A percentile compares a stretch with the other conserved stretches of the same genome.
phyloP scores from a whole-genome alignment of 2,888 invertebrate species.

The Tricholauxania praeusta region DNA sequence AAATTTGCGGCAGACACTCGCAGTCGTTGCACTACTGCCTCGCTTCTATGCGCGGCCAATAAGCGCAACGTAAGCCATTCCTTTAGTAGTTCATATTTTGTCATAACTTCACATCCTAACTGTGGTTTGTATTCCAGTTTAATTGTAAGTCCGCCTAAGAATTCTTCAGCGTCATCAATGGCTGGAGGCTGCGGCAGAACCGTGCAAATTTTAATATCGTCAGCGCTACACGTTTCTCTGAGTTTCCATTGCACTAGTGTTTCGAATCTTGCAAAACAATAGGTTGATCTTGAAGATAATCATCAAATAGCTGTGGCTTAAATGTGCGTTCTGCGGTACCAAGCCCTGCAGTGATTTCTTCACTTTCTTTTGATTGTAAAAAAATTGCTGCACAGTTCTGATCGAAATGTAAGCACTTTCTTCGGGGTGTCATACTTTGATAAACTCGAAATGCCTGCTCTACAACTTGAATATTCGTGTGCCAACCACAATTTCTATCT shows the following conservation, averaged over 20 bases:
- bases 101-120: conserved; percentile 62
- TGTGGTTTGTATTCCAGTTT: conserved; percentile 61
- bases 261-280: neutral
- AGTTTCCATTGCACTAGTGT: conserved; percentile 54
- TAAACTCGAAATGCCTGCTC: conserved; percentile 47
- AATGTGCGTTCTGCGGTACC: conserved; percentile 35
- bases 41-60: conserved; percentile 32
- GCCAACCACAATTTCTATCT: conserved; percentile 57
- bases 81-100: conserved; percentile 57
- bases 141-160: conserved; percentile 50
- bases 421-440: conserved; percentile 27
- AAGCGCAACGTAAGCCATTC: conserved; percentile 60
- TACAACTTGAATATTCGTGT: conserved; percentile 54
- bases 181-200: conserved; percentile 48
- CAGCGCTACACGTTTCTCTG: conserved; percentile 5
- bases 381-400: too few species aligned
- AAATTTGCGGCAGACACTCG: conserved; percentile 53
- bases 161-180: conserved; percentile 33
- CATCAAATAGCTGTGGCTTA: conserved; percentile 39
- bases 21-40: conserved; percentile 20
- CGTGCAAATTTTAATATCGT: conserved; percentile 47
- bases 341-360: neutral
- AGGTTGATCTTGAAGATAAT: conserved; percentile 39
- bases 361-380: neutral
- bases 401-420: conserved; percentile 46